phyloP scores from a whole-genome alignment of 2,888 invertebrate species.

The Ctena decussata region DNA sequence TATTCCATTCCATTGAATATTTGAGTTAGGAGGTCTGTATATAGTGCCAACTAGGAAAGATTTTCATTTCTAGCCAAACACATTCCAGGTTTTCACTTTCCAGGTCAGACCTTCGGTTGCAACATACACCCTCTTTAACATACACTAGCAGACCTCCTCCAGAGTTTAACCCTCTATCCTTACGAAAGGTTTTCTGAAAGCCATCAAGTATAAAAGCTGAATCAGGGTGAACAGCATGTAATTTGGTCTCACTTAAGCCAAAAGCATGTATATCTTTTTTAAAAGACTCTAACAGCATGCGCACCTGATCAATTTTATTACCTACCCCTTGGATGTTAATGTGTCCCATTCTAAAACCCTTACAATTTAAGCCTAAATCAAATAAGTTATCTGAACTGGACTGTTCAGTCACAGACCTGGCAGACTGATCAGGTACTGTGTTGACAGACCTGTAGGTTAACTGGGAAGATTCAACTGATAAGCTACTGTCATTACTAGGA shows the following conservation, averaged over 20 bases:
- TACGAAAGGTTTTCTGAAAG: not conserved
- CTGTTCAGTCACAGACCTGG: not conserved
- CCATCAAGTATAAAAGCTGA: not conserved
- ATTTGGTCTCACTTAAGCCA: not conserved
- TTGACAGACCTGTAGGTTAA: not conserved
- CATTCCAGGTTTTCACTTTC: not conserved
- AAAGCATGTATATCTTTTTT: not conserved
- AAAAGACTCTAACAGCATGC: not conserved
- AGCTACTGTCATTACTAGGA: not conserved
- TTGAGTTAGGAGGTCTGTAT: not conserved
- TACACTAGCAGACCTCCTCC: not conserved
- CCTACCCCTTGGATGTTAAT: not conserved
- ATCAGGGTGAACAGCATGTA: not conserved
- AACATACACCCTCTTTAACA: not conserved
- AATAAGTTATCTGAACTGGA: not conserved
- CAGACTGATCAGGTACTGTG: not conserved
- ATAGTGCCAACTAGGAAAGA: not conserved
- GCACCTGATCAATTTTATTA: not conserved
- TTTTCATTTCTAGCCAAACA: slow-evolving; percentile 1
- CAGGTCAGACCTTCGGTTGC: not conserved
- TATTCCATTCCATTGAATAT: not conserved
- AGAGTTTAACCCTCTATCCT: not conserved
- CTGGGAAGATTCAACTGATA: not conserved
- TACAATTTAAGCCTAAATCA: not conserved
- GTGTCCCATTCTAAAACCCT: not conserved